phyloP scores from a whole-genome alignment of 2,888 invertebrate species.

The Ochlodes sylvanus region DNA sequence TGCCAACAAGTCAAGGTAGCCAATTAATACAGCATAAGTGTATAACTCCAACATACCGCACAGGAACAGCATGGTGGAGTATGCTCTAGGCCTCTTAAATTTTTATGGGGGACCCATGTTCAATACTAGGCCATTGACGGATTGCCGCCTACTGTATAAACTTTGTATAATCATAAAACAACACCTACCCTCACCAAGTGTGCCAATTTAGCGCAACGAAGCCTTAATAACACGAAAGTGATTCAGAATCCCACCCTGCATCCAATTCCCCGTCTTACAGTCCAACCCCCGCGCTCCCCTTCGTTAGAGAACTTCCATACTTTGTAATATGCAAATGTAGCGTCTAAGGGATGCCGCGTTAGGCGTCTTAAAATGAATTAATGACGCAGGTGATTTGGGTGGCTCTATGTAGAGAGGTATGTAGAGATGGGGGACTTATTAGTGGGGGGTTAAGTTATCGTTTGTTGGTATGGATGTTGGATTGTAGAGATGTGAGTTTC shows the following conservation, averaged over 20 bases:
- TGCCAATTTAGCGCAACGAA: too few species aligned
- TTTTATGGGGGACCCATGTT: too few species aligned
- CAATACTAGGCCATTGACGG: too few species aligned
- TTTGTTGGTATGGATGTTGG: neutral
- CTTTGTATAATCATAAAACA: too few species aligned
- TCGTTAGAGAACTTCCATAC: constrained; percentile 84
- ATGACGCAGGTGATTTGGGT: constrained; percentile 78
- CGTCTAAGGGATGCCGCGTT: constrained; percentile 71
- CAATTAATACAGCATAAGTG: too few species aligned
- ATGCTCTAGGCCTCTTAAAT: too few species aligned
- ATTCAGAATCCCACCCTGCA: constrained; percentile 61
- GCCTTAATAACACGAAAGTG: too few species aligned
- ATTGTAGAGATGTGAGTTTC: neutral
- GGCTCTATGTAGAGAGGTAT: constrained; percentile 38
- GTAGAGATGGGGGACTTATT: constrained; percentile 38
- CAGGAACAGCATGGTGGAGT: too few species aligned
- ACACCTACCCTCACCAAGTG: too few species aligned
- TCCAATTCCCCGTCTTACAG: constrained; percentile 83
- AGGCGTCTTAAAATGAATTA: constrained; percentile 84
- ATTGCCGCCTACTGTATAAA: too few species aligned
- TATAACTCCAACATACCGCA: too few species aligned
- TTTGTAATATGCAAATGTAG: constrained; percentile 85
- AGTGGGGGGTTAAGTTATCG: constrained; percentile 14
- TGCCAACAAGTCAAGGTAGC: too few species aligned
- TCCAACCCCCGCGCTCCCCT: constrained; percentile 50